These are phyloP conservation scores for Pseudolycoriella hygida DNA, from an alignment of 2,888 invertebrate species.

Conservation along the genomic window DNA sequence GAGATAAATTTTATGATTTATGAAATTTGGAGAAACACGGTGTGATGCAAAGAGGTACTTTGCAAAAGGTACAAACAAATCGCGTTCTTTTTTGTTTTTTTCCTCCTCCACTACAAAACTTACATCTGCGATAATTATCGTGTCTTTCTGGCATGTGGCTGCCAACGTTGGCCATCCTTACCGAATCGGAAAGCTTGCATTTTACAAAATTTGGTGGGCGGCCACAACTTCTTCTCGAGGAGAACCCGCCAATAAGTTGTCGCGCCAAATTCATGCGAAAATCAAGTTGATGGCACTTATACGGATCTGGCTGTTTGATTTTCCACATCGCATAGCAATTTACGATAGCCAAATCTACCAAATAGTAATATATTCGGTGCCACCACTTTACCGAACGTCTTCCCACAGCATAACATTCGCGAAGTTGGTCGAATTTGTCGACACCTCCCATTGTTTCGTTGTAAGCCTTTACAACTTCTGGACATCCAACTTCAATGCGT, in stretches of 20 bases:
- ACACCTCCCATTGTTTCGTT: constrained; percentile 11
- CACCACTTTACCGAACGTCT: constrained; percentile 1
- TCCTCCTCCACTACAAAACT: neutral
- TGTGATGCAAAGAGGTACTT: neutral
- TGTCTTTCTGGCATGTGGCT: neutral
- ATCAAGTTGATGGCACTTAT: neutral
- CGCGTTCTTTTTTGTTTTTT: neutral
- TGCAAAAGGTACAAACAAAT: neutral
- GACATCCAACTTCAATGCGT: constrained; percentile 3
- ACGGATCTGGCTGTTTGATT: neutral
- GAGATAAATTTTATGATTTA: too few relatives aligned
- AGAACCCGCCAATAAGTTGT: neutral
- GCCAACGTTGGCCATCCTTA: neutral
- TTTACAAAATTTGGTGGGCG: neutral
- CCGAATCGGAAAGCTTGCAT: neutral
- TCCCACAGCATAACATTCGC: constrained; percentile 2
- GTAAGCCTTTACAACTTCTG: constrained; percentile 7
- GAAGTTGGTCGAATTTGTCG: constrained; percentile 8
- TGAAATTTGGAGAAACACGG: neutral
- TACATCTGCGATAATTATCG: neutral
- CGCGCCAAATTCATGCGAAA: neutral
- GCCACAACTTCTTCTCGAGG: neutral
- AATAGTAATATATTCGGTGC: neutral
- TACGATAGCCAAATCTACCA: neutral
- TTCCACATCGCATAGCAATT: neutral